Percentiles rank a stretch among this genome's conserved stretches.
These are phyloP conservation scores for Canis aureus DNA, from an alignment of 2,113 vertebrate genomes.

Conservation along the genomic window DNA sequence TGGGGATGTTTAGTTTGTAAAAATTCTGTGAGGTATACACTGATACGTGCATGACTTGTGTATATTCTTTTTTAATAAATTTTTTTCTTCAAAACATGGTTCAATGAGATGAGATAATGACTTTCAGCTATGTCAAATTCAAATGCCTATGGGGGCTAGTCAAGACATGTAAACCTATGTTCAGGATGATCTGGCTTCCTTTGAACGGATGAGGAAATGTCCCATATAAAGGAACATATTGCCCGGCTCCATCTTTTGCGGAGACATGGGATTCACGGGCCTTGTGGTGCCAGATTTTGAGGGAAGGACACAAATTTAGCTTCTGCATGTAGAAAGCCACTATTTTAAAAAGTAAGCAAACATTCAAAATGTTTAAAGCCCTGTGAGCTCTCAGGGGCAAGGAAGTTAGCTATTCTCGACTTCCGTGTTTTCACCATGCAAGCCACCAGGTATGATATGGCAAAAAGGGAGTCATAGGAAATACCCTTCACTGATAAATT, in stretches of 20 bases:
- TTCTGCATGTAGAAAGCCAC: not conserved
- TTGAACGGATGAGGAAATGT: not conserved
- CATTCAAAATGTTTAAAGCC: not conserved
- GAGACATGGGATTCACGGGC: not conserved
- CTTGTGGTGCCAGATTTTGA: not conserved
- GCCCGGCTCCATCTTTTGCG: not conserved
- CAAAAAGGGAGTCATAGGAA: not conserved
- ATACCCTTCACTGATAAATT: not conserved
- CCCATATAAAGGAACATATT: not conserved
- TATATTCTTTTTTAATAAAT: not conserved
- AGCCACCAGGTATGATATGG: not conserved
- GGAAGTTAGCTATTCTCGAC: not conserved
- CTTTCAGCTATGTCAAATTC: not conserved
- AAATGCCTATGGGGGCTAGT: not conserved
- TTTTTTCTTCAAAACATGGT: not conserved
- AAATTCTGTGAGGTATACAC: not conserved
- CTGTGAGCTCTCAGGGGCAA: not conserved
- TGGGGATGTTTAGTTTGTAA: not conserved
- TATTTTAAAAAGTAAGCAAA: conserved; percentile 1
- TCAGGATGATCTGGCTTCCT: not conserved
- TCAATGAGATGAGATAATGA: not conserved
- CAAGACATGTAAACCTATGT: not conserved
- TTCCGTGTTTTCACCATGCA: not conserved
- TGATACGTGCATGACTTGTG: not conserved
- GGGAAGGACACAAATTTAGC: not conserved